Base-by-base conservation (phyloP, 2,797 vertebrate genomes). In the Sebastes iracundus region DNA sequence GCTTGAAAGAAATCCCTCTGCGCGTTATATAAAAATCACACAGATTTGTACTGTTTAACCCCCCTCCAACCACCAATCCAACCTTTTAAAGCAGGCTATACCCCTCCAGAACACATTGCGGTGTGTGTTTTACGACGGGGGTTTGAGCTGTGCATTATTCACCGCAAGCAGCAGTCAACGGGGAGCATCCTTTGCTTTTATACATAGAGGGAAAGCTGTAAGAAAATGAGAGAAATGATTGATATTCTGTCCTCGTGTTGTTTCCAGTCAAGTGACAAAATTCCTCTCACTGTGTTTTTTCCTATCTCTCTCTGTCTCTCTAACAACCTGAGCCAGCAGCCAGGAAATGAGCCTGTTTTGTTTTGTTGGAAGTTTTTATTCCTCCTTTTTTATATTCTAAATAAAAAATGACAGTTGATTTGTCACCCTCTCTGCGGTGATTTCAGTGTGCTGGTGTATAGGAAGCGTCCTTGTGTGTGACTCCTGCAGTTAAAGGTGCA, bases 211-310 rank as follows among this genome's bases (percentile, higher is more conserved):
- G 27, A 49, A 75, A 81, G 69, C 74, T 13, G 61, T 4, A 13
- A 9, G 33, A 83, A 87, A 86, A 82, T 63, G 63, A 75, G 83
- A 67, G 61, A 71, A 89, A 91, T 86, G 87, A 95, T 94, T 95
- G 88, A 94, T 93, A 95, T 95, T 95, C 91, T 7, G 13, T 83
- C 76, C 84, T 23, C 65, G 82, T 92, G 88, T 81, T 60, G 74
- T 92, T 52, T 93, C 86, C 81, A 88, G 88, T 92, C 79, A 86
- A 87, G 90, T 83, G 82, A 91, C 88, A 87, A 79, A 90, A 86
- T 87, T 88, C 80, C 68, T 80, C 77, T 83, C 25, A 0, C 71
- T 70, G 33, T 74, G 72, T 84, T 74, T 84, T 56, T 75, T 38
- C 5, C 30, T 33, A 28, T 64, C 25, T 67, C 25, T 35, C 60